Base-by-base conservation (phyloP, 1,140 invertebrate genomes). In the Lepidurus couesii region DNA sequence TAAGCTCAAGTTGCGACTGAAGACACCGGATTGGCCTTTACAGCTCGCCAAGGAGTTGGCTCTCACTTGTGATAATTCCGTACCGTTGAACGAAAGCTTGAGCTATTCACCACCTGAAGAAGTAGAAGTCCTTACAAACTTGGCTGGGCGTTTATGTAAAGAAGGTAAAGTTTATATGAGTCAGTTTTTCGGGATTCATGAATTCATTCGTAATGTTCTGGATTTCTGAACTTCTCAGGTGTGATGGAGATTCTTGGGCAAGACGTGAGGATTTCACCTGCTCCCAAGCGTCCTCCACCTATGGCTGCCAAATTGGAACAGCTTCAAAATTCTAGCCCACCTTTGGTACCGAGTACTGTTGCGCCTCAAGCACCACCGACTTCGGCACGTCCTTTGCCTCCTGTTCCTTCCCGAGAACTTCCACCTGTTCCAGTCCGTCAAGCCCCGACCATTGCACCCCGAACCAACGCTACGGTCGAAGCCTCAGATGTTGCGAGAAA, bases 401-500 rank as follows among this genome's bases (percentile, higher is more conserved):
- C 81, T 13, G 78, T 81, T 34, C 81, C 81, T 42, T 80, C 80
- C 11, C 80, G 81, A 1, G 79, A 80, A 45, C 76, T 79, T n/a
- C 77, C 78, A 42, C 81, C 89, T 53, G 87, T 90, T 81, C 90
- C 89, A 80, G 89, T 89, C 79, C 87, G 78, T 21, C 81, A 80
- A n/a, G 89, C 90, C 42, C 92, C 90, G 77, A 92, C 91, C 1
- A 86, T 92, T 82, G 91, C 91, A n/a, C 89, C 90, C 45, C 86
- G 92, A 80, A 44, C 65, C 47, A 75, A 53, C 43, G 16, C 78
- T 74, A 74, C 77, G 24, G 13, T 9, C 6, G 53, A 65, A 65
- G 21, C 13, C 21, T 7, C 21, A 10, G 53, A 65, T 7, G 53
- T 7, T 13, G 53, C 8, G 9, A 65, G 21, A 21, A 65, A 65